A percentile compares a stretch with the other conserved stretches of the same genome.
Evolutionary conservation across 2,888 invertebrate genomes (phyloP).

Genomic region (Pseudococcus longispinus): DNA sequence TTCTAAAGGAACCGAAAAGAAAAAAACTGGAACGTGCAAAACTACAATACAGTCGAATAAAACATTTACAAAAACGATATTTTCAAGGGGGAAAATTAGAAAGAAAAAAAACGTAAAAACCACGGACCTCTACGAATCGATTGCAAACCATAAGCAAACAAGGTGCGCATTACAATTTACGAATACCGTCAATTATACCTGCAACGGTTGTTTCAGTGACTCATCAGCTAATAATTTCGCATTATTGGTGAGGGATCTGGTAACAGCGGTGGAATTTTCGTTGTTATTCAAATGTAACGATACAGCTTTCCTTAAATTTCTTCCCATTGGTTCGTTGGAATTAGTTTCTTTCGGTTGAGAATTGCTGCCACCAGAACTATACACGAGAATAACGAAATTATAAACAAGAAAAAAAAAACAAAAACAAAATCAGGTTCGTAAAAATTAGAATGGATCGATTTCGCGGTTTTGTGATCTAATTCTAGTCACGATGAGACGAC

Average conservation of each 20-base stretch:
- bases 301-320: constrained; percentile 49
- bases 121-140: background rate
- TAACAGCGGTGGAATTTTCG: constrained; percentile 50
- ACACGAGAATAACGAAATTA: background rate
- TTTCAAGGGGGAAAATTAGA: background rate
- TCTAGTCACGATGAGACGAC: too few species aligned
- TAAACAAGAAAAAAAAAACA: background rate
- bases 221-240: constrained; percentile 50
- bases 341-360: constrained; percentile 21
- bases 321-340: constrained; percentile 41
- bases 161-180: background rate
- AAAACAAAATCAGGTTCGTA: background rate
- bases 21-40: background rate
- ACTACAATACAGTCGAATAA: background rate
- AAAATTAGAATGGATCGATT: background rate
- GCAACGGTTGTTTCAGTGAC: constrained; percentile 49
- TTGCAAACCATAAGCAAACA: background rate
- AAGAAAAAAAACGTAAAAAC: background rate
- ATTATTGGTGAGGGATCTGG: constrained; percentile 38
- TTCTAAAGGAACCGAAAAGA: background rate
- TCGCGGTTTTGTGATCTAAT: too few species aligned
- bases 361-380: constrained; percentile 32
- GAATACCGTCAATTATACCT: constrained; percentile 15
- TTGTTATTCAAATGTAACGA: constrained; percentile 53
- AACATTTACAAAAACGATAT: background rate